Conservation (phyloP, 2,888 invertebrate genomes). For the Apantesis nais region DNA sequence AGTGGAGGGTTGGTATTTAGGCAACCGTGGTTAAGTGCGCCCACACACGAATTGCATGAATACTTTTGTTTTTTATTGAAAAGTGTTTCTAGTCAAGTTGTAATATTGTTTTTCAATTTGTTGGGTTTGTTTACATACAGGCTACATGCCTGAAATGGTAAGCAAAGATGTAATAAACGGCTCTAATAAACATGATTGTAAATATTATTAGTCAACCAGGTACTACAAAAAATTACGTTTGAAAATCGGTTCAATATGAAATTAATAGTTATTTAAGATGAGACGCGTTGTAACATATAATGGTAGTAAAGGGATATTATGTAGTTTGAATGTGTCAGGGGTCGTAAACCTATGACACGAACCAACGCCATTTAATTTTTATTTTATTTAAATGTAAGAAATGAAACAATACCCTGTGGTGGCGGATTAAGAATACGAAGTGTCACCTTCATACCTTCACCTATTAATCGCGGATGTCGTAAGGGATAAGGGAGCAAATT, state of each 20-base stretch:
- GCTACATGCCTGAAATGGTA: not conserved
- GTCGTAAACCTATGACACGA: too few species aligned
- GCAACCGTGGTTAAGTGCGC: slow-evolving; percentile 35
- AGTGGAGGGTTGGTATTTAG: slow-evolving; percentile 48
- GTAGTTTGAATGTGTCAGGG: too few species aligned
- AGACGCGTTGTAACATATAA: too few species aligned
- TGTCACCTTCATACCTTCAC: too few species aligned
- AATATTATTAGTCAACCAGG: too few species aligned
- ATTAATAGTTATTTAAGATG: too few species aligned
- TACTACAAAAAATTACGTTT: not conserved
- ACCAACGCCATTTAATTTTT: too few species aligned
- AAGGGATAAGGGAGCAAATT: too few species aligned
- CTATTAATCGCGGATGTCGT: too few species aligned
- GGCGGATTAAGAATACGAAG: too few species aligned
- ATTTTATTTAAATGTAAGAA: too few species aligned
- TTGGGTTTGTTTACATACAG: not conserved
- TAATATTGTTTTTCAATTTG: slow-evolving; percentile 16
- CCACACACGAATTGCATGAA: slow-evolving; percentile 39
- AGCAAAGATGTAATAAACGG: not conserved
- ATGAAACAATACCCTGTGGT: too few species aligned
- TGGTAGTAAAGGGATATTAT: not conserved
- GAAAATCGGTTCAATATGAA: not conserved
- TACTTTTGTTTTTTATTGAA: slow-evolving; percentile 35
- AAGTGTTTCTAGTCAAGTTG: slow-evolving; percentile 26
- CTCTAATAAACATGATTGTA: not conserved